Conservation (phyloP, 2,797 vertebrate species). For the Lycodopsis pacificus region DNA sequence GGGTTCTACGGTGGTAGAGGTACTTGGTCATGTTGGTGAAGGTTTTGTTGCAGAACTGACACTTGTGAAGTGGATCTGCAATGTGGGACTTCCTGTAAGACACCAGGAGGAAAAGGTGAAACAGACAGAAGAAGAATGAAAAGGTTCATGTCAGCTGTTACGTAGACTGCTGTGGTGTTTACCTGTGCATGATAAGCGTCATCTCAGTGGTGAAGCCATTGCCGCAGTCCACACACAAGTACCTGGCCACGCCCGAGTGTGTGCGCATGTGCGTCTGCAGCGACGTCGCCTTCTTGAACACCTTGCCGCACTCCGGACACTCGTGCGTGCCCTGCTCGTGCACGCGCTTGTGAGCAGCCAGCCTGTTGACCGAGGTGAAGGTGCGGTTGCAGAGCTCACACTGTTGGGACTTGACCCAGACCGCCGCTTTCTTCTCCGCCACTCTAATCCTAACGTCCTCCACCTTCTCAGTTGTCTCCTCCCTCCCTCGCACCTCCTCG, state of each 20-base stretch:
- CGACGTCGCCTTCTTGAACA: slow-evolving; percentile 91
- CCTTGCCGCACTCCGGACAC: slow-evolving; percentile 90
- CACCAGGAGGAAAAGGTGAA: slow-evolving; percentile 14
- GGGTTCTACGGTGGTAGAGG: slow-evolving; percentile 92
- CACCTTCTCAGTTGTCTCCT: slow-evolving; percentile 59
- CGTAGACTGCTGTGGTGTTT: slow-evolving; percentile 2
- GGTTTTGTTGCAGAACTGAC: slow-evolving; percentile 91
- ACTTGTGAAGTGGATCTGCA: slow-evolving; percentile 90
- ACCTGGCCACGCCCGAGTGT: slow-evolving; percentile 90
- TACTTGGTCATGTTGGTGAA: slow-evolving; percentile 97
- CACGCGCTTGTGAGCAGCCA: slow-evolving; percentile 89
- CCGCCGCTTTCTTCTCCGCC: slow-evolving; percentile 37
- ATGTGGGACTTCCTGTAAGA: slow-evolving; percentile 88
- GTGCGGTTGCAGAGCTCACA: slow-evolving; percentile 86
- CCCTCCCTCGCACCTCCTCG: slow-evolving; percentile 73
- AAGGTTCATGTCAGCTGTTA: accelerated
- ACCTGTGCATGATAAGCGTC: slow-evolving; percentile 92
- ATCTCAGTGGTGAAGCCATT: slow-evolving; percentile 92
- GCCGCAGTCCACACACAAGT: slow-evolving; percentile 93
- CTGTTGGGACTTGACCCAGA: slow-evolving; percentile 68
- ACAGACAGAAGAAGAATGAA: background rate
- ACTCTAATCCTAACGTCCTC: slow-evolving; percentile 62
- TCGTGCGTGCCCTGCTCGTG: slow-evolving; percentile 91
- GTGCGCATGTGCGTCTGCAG: slow-evolving; percentile 92
- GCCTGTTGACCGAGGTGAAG: slow-evolving; percentile 90